Evolutionary conservation across 2,113 vertebrate species (phyloP).

Genomic region (Hippopotamus amphibius): DNA sequence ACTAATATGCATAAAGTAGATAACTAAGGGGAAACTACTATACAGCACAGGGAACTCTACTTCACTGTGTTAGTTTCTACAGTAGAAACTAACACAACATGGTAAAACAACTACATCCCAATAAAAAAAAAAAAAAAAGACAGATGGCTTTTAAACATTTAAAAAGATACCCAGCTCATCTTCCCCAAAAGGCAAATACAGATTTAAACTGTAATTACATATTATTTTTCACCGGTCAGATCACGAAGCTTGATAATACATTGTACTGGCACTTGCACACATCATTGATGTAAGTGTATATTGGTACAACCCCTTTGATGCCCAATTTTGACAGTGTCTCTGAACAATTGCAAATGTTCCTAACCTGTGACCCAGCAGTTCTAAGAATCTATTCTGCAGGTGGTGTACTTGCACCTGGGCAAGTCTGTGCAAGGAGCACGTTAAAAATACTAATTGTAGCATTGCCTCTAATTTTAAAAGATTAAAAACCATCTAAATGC

Average conservation of each 20-base stretch:
- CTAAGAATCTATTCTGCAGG: background rate
- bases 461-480: background rate
- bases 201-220: background rate
- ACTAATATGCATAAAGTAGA: too few species aligned
- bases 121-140: background rate
- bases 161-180: background rate
- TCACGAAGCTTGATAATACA: background rate
- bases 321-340: background rate
- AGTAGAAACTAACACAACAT: too few species aligned
- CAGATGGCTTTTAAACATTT: background rate
- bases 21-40: too few species aligned
- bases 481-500: background rate
- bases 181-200: background rate
- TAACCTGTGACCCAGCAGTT: background rate
- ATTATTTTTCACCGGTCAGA: background rate
- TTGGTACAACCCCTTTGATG: background rate
- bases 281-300: accelerated
- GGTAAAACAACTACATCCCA: too few species aligned
- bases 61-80: too few species aligned
- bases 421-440: background rate
- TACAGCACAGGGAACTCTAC: too few species aligned
- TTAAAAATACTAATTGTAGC: background rate
- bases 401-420: background rate
- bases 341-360: background rate
- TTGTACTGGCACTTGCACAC: background rate